A percentile compares a stretch with the other conserved stretches of the same genome.
phyloP scores from a whole-genome alignment of 2,797 vertebrate species.

The Pitangus sulphuratus region DNA sequence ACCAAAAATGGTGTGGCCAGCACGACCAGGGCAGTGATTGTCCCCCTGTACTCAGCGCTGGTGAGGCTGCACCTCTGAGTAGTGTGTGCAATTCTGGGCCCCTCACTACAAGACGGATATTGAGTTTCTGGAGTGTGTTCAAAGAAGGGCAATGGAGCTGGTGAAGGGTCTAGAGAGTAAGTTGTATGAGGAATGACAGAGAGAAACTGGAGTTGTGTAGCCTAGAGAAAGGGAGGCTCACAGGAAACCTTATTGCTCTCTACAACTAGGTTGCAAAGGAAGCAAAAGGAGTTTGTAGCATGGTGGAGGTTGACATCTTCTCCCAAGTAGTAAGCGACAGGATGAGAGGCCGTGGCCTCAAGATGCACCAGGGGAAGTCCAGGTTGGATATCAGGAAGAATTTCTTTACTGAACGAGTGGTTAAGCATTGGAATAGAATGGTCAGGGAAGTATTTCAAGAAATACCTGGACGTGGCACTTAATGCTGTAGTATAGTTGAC shows the following conservation, averaged over 20 bases:
- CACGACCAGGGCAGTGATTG: neutral
- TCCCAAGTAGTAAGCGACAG: fast-evolving
- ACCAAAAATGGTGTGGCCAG: neutral
- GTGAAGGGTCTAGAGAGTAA: neutral
- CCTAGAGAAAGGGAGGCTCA: neutral
- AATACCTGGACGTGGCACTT: neutral
- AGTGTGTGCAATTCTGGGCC: too few species aligned
- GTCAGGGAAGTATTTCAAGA: neutral
- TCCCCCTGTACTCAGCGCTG: fast-evolving
- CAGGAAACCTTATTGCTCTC: neutral
- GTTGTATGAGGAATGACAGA: fast-evolving
- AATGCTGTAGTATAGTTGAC: neutral
- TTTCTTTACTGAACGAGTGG: neutral
- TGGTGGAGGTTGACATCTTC: neutral
- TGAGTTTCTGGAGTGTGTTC: fast-evolving
- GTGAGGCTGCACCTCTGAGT: neutral
- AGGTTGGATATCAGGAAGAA: neutral
- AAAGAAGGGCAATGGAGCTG: fast-evolving
- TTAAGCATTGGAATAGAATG: neutral
- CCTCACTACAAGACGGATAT: too few species aligned
- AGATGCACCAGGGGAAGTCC: neutral
- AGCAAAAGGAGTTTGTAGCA: neutral
- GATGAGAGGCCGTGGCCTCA: neutral
- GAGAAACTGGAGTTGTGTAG: neutral
- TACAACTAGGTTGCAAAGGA: too few species aligned